phyloP scores from a whole-genome alignment of 1,140 invertebrate species.

The Drosophila grimshawi region DNA sequence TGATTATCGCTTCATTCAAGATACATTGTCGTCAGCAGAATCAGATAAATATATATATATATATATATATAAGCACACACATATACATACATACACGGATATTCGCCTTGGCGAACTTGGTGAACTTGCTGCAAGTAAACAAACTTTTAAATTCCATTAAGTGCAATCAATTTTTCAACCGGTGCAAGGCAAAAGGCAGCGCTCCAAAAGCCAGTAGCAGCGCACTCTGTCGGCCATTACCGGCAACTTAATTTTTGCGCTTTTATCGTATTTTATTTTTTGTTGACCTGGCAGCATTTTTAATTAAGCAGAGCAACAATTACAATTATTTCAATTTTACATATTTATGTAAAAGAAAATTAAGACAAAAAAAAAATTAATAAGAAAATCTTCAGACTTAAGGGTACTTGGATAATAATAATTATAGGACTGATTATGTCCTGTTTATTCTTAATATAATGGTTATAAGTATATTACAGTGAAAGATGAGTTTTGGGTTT shows the following conservation, averaged over 20 bases:
- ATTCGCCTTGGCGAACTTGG: slow-evolving; percentile 14
- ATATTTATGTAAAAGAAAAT: no score
- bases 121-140: slow-evolving; percentile 56
- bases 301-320: slow-evolving; percentile 46
- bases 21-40: slow-evolving; percentile 31
- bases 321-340: no score
- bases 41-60: not conserved
- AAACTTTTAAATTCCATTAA: slow-evolving; percentile 83
- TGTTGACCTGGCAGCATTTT: slow-evolving; percentile 20
- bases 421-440: no score
- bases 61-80: slow-evolving; percentile 11
- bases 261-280: not conserved
- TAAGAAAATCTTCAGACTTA: no score
- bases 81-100: slow-evolving; percentile 1
- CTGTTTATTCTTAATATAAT: no score
- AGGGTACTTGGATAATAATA: no score
- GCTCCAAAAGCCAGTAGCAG: slow-evolving; percentile 1
- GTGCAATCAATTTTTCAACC: slow-evolving; percentile 78
- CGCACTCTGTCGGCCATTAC: slow-evolving; percentile 36
- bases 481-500: no score
- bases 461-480: no score
- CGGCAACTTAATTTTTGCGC: slow-evolving; percentile 24
- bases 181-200: slow-evolving; percentile 52
- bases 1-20: slow-evolving; percentile 72
- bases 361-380: no score